Base-by-base conservation (phyloP, 1,140 invertebrate species). In the Scylla paramamosain region DNA sequence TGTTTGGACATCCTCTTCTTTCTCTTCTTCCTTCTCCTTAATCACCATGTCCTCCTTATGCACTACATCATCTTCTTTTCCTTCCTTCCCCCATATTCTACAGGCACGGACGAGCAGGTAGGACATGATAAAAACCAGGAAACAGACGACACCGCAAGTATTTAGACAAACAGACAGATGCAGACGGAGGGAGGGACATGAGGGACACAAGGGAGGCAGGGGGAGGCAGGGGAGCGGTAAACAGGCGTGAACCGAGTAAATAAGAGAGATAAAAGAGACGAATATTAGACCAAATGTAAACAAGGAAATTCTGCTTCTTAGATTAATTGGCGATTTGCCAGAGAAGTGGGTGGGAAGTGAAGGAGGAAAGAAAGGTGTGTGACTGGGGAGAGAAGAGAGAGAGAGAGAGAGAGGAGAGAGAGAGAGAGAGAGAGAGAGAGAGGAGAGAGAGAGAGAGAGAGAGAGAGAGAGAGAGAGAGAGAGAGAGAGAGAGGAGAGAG, bases 271-370 rank as follows among this genome's bases (percentile, higher is more conserved):
- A 77, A 77, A 77, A 77, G 20, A 25, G 67, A 77, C 25, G 67
- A 77, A 77, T 77, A 77, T 77, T 77, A 77, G 67, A 77, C 67
- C 20, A n/a, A 77, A n/a, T 25, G n/a, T 77, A 77, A 77, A 77
- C 67, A 77, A 77, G 67, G 67, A 77, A 77, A 77, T 77, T 77
- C 67, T 77, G 67, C 20, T n/a, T 77, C 20, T 7, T 77, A 77
- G 67, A 90, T 90, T 90, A 90, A 90, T 90, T 90, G 48, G 67
- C 67, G 67, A 25, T 77, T n/a, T 39, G n/a, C 48, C 48, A 90
- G 88, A 46, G 10, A 89, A 31, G 46, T 29, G 14, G 90, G 32
- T 59, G 89, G 31, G 45, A 29, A 28, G 20, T 14, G 67, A 88
- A 46, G n/a, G 84, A 59, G 86, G 48, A 77, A 39, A 45, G 28